A percentile compares a stretch with the other conserved stretches of the same genome.
These are phyloP conservation scores for Globodera ellingtonae DNA, from an alignment of 1,140 invertebrate genomes.

Conservation along the genomic window DNA sequence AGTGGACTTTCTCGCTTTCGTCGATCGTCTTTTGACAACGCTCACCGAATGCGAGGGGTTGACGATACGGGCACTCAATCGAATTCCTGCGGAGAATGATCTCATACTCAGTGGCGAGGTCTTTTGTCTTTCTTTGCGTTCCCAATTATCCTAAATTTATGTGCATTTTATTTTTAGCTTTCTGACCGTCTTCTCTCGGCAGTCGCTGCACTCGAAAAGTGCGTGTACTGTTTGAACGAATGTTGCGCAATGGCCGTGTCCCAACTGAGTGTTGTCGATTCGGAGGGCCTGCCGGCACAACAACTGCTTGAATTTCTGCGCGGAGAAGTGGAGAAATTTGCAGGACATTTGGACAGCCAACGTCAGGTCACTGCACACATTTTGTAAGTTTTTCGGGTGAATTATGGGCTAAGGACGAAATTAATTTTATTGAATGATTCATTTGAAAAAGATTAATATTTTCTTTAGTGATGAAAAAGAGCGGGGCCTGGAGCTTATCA, in stretches of 20 bases:
- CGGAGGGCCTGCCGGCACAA: constrained; percentile 49
- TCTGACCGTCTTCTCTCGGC: constrained; percentile 10
- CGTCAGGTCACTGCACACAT: constrained; percentile 27
- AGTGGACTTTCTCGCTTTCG: constrained; percentile 47
- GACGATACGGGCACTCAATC: constrained; percentile 43
- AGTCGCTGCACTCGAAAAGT: constrained; percentile 20
- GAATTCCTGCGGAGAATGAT: constrained; percentile 48
- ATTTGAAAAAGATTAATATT: no score
- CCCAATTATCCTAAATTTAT: neutral
- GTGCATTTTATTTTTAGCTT: constrained; percentile 1
- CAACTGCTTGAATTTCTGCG: constrained; percentile 59
- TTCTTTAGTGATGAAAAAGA: constrained; percentile 5
- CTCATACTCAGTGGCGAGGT: constrained; percentile 38
- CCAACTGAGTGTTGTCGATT: constrained; percentile 10
- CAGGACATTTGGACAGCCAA: constrained; percentile 48
- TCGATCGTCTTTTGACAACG: constrained; percentile 26
- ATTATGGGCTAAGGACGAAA: neutral
- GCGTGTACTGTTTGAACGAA: constrained; percentile 10
- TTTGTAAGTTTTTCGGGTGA: constrained; percentile 8
- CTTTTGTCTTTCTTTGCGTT: constrained; percentile 8
- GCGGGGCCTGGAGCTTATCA: constrained; percentile 18
- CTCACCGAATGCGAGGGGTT: constrained; percentile 37
- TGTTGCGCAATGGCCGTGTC: constrained; percentile 23
- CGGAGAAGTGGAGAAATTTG: constrained; percentile 53
- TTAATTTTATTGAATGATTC: no score